These are phyloP conservation scores for Protophormia terraenovae DNA, from an alignment of 2,888 invertebrate species.

Conservation along the genomic window DNA sequence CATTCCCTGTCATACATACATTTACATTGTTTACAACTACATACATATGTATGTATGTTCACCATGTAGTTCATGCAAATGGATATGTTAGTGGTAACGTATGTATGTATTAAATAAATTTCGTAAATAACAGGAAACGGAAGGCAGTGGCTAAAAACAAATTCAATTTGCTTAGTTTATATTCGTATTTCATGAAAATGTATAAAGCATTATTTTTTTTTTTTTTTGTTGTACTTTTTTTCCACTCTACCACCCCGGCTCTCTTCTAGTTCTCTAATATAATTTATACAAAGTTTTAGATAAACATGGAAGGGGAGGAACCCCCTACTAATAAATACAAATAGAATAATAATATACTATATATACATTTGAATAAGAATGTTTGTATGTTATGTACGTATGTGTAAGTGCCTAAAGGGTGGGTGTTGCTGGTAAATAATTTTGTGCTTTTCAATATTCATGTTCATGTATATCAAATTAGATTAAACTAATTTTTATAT, in stretches of 20 bases:
- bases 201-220: not conserved
- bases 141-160: conserved; percentile 56
- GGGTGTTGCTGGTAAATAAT: conserved; percentile 24
- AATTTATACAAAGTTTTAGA: conserved; percentile 22
- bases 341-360: not conserved
- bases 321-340: not conserved
- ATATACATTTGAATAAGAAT: not conserved
- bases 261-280: not conserved
- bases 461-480: conserved; percentile 21
- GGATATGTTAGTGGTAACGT: not conserved
- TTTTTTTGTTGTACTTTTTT: not conserved
- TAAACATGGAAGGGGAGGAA: conserved; percentile 39
- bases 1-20: too few species aligned
- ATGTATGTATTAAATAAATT: conserved; percentile 29
- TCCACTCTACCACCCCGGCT: not conserved
- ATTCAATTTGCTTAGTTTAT: conserved; percentile 62
- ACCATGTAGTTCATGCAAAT: not conserved
- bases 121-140: conserved; percentile 58
- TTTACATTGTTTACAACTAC: not conserved
- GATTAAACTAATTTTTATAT: conserved; percentile 8
- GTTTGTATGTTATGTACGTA: not conserved
- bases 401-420: not conserved
- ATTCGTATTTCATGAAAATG: conserved; percentile 19
- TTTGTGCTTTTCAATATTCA: not conserved
- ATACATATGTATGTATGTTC: not conserved